Base-by-base conservation (phyloP, 2,797 vertebrate species). In the Heliangelus exortis region DNA sequence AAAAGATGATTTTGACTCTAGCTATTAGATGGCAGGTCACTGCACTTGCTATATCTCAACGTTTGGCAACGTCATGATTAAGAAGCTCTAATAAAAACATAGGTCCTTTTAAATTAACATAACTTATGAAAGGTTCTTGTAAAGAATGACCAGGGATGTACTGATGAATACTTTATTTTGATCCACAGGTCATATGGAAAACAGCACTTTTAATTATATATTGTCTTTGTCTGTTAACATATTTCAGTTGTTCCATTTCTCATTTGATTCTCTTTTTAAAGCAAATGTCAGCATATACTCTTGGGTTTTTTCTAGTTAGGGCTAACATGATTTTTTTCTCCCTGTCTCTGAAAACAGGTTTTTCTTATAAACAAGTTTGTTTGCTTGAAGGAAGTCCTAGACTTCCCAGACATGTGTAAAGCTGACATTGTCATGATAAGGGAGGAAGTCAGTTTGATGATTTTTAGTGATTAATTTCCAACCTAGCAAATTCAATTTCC, bases 241-340 rank as follows among this genome's bases (percentile, higher is more conserved):
- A 84, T 90, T 92, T 94, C 75, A 55, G 23, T 89, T 90, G 26
- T 82, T 33, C 8, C 88, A 51, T 93, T 94, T 84, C 50, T 95
- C 87, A 93, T 74, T 13, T 54, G 33, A 84, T 87, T 82, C 34
- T 73, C 26, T 93, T 58, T 89, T 91, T 93, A 66, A 94, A 94
- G 63, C 67, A 88, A 84, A 79, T 79, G 20, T 81, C 82, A 93
- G 25, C 51, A 86, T 90, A 78, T 94, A 67, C n/a, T 93, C 29
- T 73, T 84, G 31, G 36, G 91, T 87, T 48, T 58, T 29, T 58
- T 41, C 8, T 68, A 87, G 48, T 89, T 92, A 88, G 19, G 50
- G 22, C 50, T 93, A 82, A 68, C 28, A 47, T n/a, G 34, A 41
- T 55, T 73, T 68, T 29, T 77, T 89, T 13, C 39, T 36, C 45